Evolutionary conservation across 2,113 vertebrate genomes (phyloP), one percentile per base, ranked within the genome.

Genomic region (Lagopus muta): DNA sequence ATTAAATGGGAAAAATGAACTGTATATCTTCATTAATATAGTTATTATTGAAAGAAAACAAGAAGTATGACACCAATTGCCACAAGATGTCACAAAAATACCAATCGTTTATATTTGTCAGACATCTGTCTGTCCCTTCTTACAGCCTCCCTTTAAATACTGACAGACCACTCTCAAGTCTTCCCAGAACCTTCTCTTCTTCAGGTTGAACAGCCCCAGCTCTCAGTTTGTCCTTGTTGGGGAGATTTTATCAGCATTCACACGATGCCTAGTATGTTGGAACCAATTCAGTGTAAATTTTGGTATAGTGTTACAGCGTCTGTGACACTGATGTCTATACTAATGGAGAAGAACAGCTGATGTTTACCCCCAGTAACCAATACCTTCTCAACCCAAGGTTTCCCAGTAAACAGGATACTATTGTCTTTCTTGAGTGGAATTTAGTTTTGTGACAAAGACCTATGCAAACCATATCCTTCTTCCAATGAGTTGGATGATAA

Each of bases 51-150:
- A 71, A 91, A 81, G 8, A 36, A 38, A 58, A 76, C 75, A 45
- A 10, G 18, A 80, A 74, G 13, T 10, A 55, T 48, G 57, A 65
- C 34, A 82, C 27, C 38, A 25, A 7, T 82, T 76, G 57, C 89
- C 83, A 71, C 71, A 90, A 90, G 73, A 78, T 78, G 73, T 90
- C 88, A 90, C 58, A 78, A 78, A 84, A 72, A 78, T 84, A 78
- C 73, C 65, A 65, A 15, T n/a, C 13, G 9, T 78, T 84, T 82
- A 48, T 62, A 21, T 64, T 34, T 34, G 78, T 30, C 50, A 58
- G 58, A 16, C 27, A n/a, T 65, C 58, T 65, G 38, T 50, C 0
- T 2, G 36, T 58, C 3, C 48, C 11, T 22, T 50, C 48, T 50
- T 50, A 50, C 10, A 50, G 48, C 48, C 11, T 50, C 48, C 48